Evolutionary conservation across 2,113 vertebrate genomes (phyloP).

Genomic region (Podocnemis expansa): DNA sequence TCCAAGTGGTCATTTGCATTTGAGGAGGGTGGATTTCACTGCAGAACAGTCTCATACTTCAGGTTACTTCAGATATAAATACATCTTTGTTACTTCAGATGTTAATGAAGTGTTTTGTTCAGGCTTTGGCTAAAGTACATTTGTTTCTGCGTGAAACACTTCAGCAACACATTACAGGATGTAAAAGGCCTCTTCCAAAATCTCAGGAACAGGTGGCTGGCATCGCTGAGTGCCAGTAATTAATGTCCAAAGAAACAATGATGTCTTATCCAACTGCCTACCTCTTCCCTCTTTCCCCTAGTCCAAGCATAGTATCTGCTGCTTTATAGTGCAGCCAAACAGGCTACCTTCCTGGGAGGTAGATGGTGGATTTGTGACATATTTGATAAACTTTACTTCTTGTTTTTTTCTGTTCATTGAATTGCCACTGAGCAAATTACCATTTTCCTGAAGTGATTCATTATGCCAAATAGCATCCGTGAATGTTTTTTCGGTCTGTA

Average conservation of each 20-base stretch:
- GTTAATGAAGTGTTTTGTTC: not conserved
- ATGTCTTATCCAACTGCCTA: not conserved
- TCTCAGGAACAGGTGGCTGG: not conserved
- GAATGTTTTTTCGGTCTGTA: not conserved
- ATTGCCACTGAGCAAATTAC: not conserved
- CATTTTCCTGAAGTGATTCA: not conserved
- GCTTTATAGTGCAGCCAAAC: not conserved
- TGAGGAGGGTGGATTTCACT: not conserved
- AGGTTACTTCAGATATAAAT: not conserved
- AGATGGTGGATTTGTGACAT: not conserved
- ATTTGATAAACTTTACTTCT: not conserved
- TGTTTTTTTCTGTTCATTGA: not conserved
- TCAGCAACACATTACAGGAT: not conserved
- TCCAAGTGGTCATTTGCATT: rapidly evolving
- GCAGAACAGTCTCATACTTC: not conserved
- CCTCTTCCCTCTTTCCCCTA: not conserved
- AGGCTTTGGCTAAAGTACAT: not conserved
- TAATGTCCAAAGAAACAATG: not conserved
- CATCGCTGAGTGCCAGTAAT: not conserved
- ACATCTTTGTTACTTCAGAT: not conserved
- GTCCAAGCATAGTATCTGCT: not conserved
- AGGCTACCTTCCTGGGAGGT: not conserved
- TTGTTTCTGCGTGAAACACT: not conserved
- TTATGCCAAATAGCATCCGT: not conserved
- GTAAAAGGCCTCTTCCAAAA: not conserved